A percentile compares a stretch with the other conserved stretches of the same genome.
These are phyloP conservation scores for Monoplex corrugatus DNA, from an alignment of 2,888 invertebrate species.

Conservation along the genomic window DNA sequence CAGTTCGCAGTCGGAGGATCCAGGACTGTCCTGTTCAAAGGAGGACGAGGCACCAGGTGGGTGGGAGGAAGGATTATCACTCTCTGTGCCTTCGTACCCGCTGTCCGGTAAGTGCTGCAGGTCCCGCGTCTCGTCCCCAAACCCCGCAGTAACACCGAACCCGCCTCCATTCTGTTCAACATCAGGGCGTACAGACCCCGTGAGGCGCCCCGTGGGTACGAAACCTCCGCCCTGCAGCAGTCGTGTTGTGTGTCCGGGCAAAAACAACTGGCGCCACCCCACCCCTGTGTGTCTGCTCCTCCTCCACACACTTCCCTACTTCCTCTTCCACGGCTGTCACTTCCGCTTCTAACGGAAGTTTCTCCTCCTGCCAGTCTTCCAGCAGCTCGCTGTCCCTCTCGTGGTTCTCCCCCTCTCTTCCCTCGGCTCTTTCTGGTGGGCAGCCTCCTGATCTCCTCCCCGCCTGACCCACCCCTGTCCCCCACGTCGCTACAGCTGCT, in stretches of 20 bases:
- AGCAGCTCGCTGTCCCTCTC: no score
- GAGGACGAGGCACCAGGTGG: background rate
- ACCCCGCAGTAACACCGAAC: no score
- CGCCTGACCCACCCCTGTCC: background rate
- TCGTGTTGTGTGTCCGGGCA: no score
- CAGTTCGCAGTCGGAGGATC: background rate
- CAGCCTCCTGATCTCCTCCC: background rate
- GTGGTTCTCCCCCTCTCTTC: no score
- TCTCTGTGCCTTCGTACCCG: constrained; percentile 52
- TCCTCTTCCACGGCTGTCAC: no score
- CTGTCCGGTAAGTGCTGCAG: constrained; percentile 49
- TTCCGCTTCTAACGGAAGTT: no score
- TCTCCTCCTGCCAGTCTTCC: no score
- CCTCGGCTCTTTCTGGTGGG: background rate
- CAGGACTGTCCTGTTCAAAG: background rate
- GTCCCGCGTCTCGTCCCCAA: no score
- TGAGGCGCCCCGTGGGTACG: no score
- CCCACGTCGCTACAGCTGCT: background rate
- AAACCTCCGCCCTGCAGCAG: no score
- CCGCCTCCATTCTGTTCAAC: no score
- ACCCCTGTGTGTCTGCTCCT: background rate
- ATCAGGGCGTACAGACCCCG: no score
- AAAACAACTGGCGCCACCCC: background rate
- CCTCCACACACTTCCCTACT: background rate
- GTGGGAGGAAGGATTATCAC: constrained; percentile 31